Conservation (phyloP, 2,113 vertebrate genomes). For the Gadus chalcogrammus region DNA sequence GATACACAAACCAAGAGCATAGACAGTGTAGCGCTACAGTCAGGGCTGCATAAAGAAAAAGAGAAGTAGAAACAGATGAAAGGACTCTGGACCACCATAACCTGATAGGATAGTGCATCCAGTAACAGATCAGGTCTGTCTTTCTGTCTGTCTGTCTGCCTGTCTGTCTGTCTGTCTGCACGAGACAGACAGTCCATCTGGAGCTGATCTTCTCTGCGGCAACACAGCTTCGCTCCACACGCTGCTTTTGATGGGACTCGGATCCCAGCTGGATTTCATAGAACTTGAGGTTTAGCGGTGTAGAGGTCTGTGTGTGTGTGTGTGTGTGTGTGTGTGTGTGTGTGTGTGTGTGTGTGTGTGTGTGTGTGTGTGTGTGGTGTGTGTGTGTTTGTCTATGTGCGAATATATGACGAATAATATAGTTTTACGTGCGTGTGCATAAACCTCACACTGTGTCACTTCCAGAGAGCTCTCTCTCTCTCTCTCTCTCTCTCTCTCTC, state of each 20-base stretch:
- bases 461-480: conserved; percentile 29
- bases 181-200: conserved; percentile 56
- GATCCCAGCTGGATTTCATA: conserved; percentile 61
- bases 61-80: conserved; percentile 36
- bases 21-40: too few species aligned
- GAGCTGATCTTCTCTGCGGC: conserved; percentile 59
- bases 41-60: neutral
- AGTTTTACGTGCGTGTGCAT: conserved; percentile 32
- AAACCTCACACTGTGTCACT: conserved; percentile 65
- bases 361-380: conserved; percentile 27
- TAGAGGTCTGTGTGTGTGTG: conserved; percentile 33
- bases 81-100: neutral
- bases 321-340: conserved; percentile 27
- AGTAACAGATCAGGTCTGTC: conserved; percentile 2
- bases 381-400: conserved; percentile 50
- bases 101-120: conserved; percentile 6
- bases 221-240: conserved; percentile 55
- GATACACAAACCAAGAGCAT: too few species aligned
- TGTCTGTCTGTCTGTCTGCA: conserved; percentile 1
- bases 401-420: neutral
- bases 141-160: too few species aligned
- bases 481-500: too few species aligned
- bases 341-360: neutral
- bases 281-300: conserved; percentile 56
- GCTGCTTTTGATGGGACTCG: conserved; percentile 59